These are phyloP conservation scores for Ondatra zibethicus DNA, from an alignment of 2,113 vertebrate genomes.

Conservation along the genomic window DNA sequence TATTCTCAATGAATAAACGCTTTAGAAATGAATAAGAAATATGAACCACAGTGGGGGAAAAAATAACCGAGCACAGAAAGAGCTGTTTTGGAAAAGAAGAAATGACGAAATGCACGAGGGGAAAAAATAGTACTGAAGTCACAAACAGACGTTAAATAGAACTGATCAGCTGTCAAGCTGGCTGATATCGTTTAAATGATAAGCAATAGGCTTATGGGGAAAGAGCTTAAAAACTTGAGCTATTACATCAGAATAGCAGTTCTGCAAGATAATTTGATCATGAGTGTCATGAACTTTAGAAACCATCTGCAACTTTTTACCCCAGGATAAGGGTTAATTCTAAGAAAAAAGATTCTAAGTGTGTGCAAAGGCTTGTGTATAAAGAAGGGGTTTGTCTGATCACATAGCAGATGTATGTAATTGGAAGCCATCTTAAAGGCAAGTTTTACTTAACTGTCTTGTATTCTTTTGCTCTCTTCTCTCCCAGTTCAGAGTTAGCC, in stretches of 20 bases:
- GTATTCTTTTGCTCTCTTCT: background rate
- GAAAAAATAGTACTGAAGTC: background rate
- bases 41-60: background rate
- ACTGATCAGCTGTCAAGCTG: background rate
- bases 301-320: background rate
- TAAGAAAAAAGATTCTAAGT: slow-evolving; percentile 28
- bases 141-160: background rate
- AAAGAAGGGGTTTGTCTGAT: background rate
- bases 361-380: background rate
- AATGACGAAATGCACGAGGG: background rate
- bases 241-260: background rate
- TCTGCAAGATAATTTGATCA: background rate
- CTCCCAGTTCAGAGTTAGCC: background rate
- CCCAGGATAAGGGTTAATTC: background rate
- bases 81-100: slow-evolving; percentile 24
- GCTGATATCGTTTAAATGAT: background rate
- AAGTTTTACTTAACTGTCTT: slow-evolving; percentile 2
- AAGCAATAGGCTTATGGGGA: background rate
- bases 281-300: background rate
- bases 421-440: slow-evolving; percentile 8
- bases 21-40: slow-evolving; percentile 31
- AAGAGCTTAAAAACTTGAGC: background rate
- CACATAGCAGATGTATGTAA: background rate
- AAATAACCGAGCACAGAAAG: background rate
- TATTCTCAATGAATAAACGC: background rate